Evolutionary conservation across 1,140 invertebrate species (phyloP).

Genomic region (Aphis gossypii): DNA sequence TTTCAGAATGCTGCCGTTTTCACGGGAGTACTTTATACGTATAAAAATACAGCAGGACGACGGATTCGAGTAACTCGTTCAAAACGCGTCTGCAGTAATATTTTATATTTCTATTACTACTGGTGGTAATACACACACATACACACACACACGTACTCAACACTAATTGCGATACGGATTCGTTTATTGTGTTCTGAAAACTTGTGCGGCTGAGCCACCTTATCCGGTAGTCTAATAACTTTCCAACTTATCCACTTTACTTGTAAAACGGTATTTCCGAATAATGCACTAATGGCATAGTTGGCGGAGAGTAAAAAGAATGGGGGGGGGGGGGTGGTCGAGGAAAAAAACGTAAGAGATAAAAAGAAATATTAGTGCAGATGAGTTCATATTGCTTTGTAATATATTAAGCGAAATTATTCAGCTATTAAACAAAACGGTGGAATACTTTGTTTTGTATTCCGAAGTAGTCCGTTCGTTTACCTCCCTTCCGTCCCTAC

Average conservation of each 20-base stretch:
- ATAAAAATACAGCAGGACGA: neutral
- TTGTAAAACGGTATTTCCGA: slow-evolving; percentile 14
- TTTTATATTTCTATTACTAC: slow-evolving; percentile 29
- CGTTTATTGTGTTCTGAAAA: slow-evolving; percentile 45
- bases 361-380: slow-evolving; percentile 35
- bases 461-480: neutral
- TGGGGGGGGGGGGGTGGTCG: neutral
- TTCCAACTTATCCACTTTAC: slow-evolving; percentile 10
- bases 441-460: slow-evolving; percentile 30
- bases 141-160: neutral
- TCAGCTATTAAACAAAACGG: slow-evolving; percentile 36
- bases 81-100: neutral
- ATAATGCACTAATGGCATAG: neutral
- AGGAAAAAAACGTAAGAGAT: neutral
- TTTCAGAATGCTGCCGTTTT: neutral
- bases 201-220: neutral
- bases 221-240: slow-evolving; percentile 16
- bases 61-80: neutral
- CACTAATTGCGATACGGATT: slow-evolving; percentile 23
- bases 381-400: slow-evolving; percentile 28
- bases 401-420: slow-evolving; percentile 30
- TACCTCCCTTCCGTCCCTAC: neutral
- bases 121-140: neutral
- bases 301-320: neutral
- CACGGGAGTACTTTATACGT: neutral